Evolutionary conservation across 2,797 vertebrate species (phyloP).

Genomic region (Podarcis siculus): DNA sequence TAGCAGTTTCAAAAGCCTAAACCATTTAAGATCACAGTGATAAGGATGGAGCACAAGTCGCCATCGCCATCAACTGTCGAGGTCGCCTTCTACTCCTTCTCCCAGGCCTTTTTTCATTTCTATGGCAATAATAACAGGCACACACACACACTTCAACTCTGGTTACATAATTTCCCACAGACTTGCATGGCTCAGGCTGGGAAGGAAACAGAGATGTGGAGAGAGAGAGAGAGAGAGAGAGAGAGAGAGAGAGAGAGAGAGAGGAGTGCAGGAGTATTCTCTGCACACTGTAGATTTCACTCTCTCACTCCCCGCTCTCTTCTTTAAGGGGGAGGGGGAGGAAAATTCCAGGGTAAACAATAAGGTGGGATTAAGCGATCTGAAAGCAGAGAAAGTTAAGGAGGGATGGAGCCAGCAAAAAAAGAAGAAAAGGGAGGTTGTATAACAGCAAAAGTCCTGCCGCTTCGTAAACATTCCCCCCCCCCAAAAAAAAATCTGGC

Average conservation of each 20-base stretch:
- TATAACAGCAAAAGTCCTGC: slow-evolving; percentile 61
- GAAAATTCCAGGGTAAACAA: slow-evolving; percentile 31
- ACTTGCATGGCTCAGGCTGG: neutral
- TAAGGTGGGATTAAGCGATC: slow-evolving; percentile 65
- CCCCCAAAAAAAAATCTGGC: neutral
- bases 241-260: too few species aligned
- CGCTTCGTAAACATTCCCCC: slow-evolving; percentile 51
- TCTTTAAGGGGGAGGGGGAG: neutral
- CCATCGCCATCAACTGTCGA: too few species aligned
- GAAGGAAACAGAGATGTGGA: neutral
- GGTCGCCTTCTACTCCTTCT: neutral
- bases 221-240: too few species aligned
- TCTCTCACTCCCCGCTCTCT: neutral
- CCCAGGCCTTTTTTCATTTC: neutral
- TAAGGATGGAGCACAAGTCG: neutral
- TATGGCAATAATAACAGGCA: slow-evolving; percentile 13
- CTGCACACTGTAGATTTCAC: neutral
- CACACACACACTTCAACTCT: too few species aligned
- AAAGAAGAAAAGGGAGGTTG: slow-evolving; percentile 19
- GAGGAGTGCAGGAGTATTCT: too few species aligned
- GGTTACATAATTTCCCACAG: slow-evolving; percentile 20
- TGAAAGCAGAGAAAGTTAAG: slow-evolving; percentile 20
- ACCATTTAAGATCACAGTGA: slow-evolving; percentile 32
- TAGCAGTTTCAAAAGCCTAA: slow-evolving; percentile 60
- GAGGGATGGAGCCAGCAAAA: neutral